Conservation (phyloP, 1,140 invertebrate species). For the Formica selysi region DNA sequence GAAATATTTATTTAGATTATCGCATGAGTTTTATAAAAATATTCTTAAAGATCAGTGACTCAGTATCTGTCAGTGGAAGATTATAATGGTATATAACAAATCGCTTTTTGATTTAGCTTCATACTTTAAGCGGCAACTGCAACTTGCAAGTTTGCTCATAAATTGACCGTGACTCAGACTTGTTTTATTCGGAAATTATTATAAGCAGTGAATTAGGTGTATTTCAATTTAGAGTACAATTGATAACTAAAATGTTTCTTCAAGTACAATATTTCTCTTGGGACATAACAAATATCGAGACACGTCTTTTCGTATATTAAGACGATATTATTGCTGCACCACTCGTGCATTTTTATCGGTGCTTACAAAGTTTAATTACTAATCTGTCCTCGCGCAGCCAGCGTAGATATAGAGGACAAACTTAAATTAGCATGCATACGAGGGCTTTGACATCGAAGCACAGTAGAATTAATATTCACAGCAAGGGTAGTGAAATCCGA, state of each 20-base stretch:
- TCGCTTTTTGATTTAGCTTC: neutral
- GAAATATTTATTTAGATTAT: no score
- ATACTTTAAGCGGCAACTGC: conserved; percentile 8
- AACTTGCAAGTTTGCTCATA: neutral
- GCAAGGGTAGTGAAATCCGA: conserved; percentile 43
- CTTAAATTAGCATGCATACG: conserved; percentile 60
- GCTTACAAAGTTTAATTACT: conserved; percentile 54
- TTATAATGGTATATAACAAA: neutral
- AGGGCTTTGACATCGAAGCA: conserved; percentile 57
- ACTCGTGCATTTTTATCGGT: conserved; percentile 38
- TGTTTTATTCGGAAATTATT: conserved; percentile 12
- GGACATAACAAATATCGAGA: conserved; percentile 19
- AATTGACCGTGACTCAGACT: conserved; percentile 22
- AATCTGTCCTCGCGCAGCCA: neutral
- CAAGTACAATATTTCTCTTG: neutral
- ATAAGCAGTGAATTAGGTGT: neutral
- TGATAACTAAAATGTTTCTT: conserved; percentile 25
- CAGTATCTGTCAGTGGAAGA: no score
- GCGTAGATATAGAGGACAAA: conserved; percentile 26
- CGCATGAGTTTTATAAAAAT: no score
- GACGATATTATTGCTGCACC: conserved; percentile 15
- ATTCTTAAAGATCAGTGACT: no score
- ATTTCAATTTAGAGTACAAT: neutral
- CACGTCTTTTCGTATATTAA: conserved; percentile 27
- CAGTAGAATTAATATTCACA: conserved; percentile 63